Conservation (phyloP, 2,888 invertebrate species). For the Augiades crinisus region DNA sequence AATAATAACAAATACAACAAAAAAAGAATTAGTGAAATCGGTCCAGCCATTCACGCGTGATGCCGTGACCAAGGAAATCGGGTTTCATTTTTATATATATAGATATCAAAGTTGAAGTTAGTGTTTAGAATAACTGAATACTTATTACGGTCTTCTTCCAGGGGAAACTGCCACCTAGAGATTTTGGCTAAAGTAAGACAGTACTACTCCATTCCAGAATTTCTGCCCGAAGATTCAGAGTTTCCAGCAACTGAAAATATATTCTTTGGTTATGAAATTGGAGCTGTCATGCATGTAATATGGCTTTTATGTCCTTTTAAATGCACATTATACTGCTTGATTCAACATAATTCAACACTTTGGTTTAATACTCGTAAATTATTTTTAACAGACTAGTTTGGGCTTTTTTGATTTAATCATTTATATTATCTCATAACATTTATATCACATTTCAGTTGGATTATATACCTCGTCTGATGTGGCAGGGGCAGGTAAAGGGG, state of each 20-base stretch:
- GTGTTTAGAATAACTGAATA: no score
- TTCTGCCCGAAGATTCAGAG: slow-evolving; percentile 94
- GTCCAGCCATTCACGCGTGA: no score
- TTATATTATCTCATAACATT: no score
- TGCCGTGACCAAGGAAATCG: no score
- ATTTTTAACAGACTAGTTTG: no score
- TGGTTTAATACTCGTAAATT: no score
- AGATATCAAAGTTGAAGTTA: no score
- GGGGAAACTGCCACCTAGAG: slow-evolving; percentile 94
- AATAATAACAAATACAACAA: no score
- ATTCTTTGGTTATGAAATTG: slow-evolving; percentile 94
- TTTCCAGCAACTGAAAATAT: slow-evolving; percentile 94
- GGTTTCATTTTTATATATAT: no score
- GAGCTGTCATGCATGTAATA: slow-evolving; percentile 94
- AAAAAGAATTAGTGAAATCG: no score
- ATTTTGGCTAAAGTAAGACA: slow-evolving; percentile 87
- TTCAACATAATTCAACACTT: no score
- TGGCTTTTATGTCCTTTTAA: slow-evolving; percentile 17
- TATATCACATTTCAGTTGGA: slow-evolving; percentile 87
- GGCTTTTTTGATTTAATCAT: no score
- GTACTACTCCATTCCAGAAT: slow-evolving; percentile 90
- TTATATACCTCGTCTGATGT: slow-evolving; percentile 94
- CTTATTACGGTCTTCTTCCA: slow-evolving; percentile 43
- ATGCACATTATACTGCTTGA: background rate
- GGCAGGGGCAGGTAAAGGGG: slow-evolving; percentile 95